Conservation (phyloP, 2,113 vertebrate species). For the Redunca redunca region DNA sequence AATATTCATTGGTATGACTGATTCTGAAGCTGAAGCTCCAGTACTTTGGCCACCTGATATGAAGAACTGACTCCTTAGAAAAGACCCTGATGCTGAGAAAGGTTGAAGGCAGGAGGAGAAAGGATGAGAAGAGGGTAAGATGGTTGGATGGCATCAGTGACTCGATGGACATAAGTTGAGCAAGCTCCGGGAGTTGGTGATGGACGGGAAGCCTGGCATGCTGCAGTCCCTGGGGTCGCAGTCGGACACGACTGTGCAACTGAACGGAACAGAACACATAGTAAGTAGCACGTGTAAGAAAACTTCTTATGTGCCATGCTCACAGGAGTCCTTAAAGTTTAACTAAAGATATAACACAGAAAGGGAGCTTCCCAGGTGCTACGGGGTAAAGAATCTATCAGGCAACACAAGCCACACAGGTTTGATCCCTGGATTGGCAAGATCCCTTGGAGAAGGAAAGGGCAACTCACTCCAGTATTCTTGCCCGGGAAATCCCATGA, state of each 20-base stretch:
- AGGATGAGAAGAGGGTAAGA: neutral
- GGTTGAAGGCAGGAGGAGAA: neutral
- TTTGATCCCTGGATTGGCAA: neutral
- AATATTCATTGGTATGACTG: neutral
- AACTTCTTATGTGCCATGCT: neutral
- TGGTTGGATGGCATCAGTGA: neutral
- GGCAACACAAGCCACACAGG: neutral
- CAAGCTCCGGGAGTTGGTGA: neutral
- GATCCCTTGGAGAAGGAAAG: neutral
- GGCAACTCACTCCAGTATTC: neutral
- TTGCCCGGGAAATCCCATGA: neutral
- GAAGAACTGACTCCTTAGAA: neutral
- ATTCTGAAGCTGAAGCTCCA: neutral
- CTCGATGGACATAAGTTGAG: neutral
- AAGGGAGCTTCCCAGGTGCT: neutral
- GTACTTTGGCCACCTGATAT: neutral
- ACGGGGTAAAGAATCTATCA: neutral
- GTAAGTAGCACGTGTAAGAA: neutral
- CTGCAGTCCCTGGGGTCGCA: neutral
- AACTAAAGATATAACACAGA: neutral
- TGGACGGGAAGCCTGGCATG: neutral
- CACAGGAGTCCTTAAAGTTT: neutral
- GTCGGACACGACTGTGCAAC: neutral
- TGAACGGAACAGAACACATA: neutral
- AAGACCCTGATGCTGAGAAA: neutral